Base-by-base conservation (phyloP, 2,888 invertebrate species). In the Lasioglossum vierecki region DNA sequence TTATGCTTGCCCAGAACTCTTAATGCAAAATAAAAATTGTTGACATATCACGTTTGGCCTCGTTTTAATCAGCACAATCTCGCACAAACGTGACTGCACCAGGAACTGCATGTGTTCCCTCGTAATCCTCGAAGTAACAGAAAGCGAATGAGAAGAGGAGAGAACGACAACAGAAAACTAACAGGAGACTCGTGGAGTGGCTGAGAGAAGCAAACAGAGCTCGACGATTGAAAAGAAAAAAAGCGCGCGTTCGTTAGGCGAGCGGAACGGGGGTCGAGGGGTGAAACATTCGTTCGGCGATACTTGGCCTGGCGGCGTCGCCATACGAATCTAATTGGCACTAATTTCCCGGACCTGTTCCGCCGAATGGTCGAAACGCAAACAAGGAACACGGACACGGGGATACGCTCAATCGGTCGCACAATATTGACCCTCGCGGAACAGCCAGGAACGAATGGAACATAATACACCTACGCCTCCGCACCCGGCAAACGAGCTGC, bases 371-470 rank as follows among this genome's bases (percentile, higher is more conserved):
- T 83, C 91, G 92, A 91, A 92, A 91, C 85, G 93, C 93, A 95
- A 94, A 95, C 93, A 94, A 80, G 83, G 90, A 94, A 93, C 91
- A 91, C 89, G 78, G 91, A 26, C 60, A 26, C 60, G 92, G 91
- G 92, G 91, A 91, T 89, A 90, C 88, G 91, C 91, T 93, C 93
- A 92, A 94, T 94, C 92, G 92, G 88, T 94, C 92, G 92, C 80
- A 93, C 93, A 94, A 94, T 94, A 94, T 95, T 94, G 94, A 94
- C 94, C 93, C 93, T 93, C 78, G 80, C 81, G 75, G 70, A 86
- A 86, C 76, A 75, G 86, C 83, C 90, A 89, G 90, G 91, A 91
- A 90, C 90, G 91, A 93, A 93, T 92, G 93, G 92, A 93, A 93
- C 92, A 93, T 93, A 93, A 94, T 94, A 93, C 92, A 53, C 53